Percentiles rank a stretch among this genome's conserved stretches.
These are phyloP conservation scores for Scartelaos histophorus DNA, from an alignment of 2,113 vertebrate species.

Conservation along the genomic window DNA sequence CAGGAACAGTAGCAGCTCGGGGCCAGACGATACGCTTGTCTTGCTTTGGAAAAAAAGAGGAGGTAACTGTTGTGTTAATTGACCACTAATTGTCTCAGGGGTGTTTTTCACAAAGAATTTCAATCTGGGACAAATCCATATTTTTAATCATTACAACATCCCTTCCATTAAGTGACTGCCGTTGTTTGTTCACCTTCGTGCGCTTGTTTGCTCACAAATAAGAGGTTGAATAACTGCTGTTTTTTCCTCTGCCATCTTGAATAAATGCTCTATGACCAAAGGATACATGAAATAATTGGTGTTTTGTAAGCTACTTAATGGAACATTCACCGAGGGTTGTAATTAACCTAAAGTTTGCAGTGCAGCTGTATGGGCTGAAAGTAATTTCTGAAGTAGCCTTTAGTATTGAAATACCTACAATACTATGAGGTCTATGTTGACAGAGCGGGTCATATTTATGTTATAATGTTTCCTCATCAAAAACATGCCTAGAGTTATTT, in stretches of 20 bases:
- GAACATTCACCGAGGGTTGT: neutral
- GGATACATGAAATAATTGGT: neutral
- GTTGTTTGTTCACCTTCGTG: neutral
- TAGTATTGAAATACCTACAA: neutral
- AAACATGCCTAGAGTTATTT: no score
- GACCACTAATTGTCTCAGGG: neutral
- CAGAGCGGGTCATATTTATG: neutral
- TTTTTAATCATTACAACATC: slow-evolving; percentile 3
- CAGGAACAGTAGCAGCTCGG: neutral
- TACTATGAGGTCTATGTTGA: neutral
- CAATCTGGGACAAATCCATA: slow-evolving; percentile 1
- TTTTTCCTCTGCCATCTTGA: neutral
- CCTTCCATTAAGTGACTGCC: neutral
- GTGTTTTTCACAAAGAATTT: neutral
- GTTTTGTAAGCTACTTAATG: neutral
- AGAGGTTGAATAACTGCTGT: neutral
- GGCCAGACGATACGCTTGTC: neutral
- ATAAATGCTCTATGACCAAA: neutral
- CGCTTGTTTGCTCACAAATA: neutral
- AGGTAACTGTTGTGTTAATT: neutral
- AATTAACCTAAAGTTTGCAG: neutral
- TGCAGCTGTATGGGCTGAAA: neutral
- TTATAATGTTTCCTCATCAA: no score
- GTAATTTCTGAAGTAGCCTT: neutral
- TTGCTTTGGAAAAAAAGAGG: neutral